Conservation (phyloP, 2,888 invertebrate species). For the Cerceris ruficornis region DNA sequence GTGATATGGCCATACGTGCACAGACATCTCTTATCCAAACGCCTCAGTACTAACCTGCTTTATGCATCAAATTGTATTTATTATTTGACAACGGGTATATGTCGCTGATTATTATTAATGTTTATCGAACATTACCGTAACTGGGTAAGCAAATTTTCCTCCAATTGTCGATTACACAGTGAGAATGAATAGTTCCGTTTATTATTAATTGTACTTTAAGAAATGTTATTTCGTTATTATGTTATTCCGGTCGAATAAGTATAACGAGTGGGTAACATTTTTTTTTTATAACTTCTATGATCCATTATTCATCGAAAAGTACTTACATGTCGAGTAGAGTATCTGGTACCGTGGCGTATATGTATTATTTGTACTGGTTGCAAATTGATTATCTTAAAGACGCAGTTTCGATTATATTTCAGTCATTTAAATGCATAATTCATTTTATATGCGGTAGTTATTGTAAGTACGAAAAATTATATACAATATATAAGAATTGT, state of each 20-base stretch:
- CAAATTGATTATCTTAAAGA: too few species aligned
- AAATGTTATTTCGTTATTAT: too few species aligned
- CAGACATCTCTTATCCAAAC: slow-evolving; percentile 71
- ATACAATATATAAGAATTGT: slow-evolving; percentile 13
- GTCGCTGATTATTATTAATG: slow-evolving; percentile 16
- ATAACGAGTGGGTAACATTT: too few species aligned
- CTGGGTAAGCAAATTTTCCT: slow-evolving; percentile 16
- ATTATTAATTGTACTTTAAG: too few species aligned
- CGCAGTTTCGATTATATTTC: background rate
- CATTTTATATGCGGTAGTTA: background rate
- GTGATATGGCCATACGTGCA: slow-evolving; percentile 71
- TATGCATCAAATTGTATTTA: slow-evolving; percentile 35
- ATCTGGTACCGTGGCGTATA: too few species aligned
- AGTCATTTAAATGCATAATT: background rate
- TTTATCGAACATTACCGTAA: slow-evolving; percentile 8
- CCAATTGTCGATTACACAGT: slow-evolving; percentile 4
- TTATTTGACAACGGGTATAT: slow-evolving; percentile 29
- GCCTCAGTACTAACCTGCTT: slow-evolving; percentile 66
- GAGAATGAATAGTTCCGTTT: slow-evolving; percentile 9
- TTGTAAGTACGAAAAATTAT: slow-evolving; percentile 10
- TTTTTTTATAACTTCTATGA: too few species aligned
- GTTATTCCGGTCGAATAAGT: too few species aligned
- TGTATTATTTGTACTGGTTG: too few species aligned
- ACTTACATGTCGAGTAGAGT: too few species aligned
- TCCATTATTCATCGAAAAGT: too few species aligned